Percentiles rank a stretch among this genome's conserved stretches.
Evolutionary conservation across 2,888 invertebrate species (phyloP).

Genomic region (Nowickia ferox): DNA sequence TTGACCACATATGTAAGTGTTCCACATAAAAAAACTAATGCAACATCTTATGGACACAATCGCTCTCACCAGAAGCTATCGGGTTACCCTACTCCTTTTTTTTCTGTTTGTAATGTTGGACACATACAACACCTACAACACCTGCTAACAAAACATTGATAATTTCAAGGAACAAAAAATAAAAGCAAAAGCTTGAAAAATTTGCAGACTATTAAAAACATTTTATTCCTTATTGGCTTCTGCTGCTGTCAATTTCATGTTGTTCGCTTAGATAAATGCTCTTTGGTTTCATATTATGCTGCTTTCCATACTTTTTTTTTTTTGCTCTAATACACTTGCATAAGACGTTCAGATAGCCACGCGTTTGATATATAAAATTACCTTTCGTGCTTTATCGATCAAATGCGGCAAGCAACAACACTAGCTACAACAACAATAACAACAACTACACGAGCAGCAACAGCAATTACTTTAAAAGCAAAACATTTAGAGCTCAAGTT

Average conservation of each 20-base stretch:
- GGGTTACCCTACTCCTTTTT: slow-evolving; percentile 36
- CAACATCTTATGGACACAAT: slow-evolving; percentile 41
- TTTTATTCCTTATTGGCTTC: slow-evolving; percentile 36
- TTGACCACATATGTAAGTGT: slow-evolving; percentile 25
- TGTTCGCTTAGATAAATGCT: slow-evolving; percentile 19
- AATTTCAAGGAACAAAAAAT: background rate
- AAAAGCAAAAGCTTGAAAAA: background rate
- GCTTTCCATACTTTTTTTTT: background rate
- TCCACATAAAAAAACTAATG: background rate
- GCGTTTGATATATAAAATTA: slow-evolving; percentile 66
- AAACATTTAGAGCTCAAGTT: slow-evolving; percentile 57
- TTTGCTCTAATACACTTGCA: slow-evolving; percentile 29
- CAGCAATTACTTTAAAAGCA: slow-evolving; percentile 40
- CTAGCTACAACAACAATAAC: slow-evolving; percentile 24
- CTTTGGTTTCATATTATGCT: slow-evolving; percentile 6
- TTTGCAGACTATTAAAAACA: slow-evolving; percentile 37
- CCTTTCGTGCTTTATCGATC: slow-evolving; percentile 58
- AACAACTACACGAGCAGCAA: background rate
- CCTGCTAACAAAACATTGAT: slow-evolving; percentile 46
- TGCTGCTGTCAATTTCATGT: slow-evolving; percentile 51
- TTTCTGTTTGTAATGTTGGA: slow-evolving; percentile 7
- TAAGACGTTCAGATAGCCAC: slow-evolving; percentile 61
- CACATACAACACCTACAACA: slow-evolving; percentile 52
- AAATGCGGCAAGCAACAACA: slow-evolving; percentile 7
- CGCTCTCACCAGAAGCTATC: slow-evolving; percentile 25